Evolutionary conservation across 2,888 invertebrate species (phyloP).

Genomic region (Ichneumon xanthorius): DNA sequence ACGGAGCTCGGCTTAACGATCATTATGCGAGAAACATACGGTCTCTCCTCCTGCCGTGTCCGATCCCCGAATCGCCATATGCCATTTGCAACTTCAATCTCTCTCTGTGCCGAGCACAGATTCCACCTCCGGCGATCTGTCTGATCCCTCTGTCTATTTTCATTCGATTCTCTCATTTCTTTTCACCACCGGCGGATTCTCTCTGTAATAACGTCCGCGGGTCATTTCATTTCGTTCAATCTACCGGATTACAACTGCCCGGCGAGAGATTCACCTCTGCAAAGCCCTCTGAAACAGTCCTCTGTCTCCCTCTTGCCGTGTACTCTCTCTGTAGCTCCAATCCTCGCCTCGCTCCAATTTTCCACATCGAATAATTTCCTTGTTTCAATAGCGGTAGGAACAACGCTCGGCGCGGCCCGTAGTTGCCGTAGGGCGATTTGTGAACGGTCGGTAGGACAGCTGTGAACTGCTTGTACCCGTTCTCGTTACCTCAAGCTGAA

Average conservation of each 20-base stretch:
- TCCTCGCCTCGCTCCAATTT: slow-evolving; percentile 10
- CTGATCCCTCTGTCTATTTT: slow-evolving; percentile 31
- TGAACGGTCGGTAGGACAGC: slow-evolving; percentile 16
- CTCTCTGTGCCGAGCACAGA: slow-evolving; percentile 16
- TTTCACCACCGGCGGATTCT: slow-evolving; percentile 29
- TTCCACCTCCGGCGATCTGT: slow-evolving; percentile 34
- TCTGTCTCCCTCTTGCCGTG: not conserved
- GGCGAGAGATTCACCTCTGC: not conserved
- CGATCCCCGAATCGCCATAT: not conserved
- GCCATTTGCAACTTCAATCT: slow-evolving; percentile 47
- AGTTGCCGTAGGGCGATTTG: slow-evolving; percentile 51
- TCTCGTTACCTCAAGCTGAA: slow-evolving; percentile 9
- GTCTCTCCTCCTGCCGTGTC: not conserved
- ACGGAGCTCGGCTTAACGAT: not conserved
- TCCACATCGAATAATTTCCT: slow-evolving; percentile 54
- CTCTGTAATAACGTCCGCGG: slow-evolving; percentile 41
- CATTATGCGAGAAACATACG: not conserved
- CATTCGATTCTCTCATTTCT: slow-evolving; percentile 23
- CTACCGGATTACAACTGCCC: slow-evolving; percentile 45
- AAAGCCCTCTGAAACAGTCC: slow-evolving; percentile 9
- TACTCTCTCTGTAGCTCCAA: not conserved
- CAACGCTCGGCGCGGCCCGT: not conserved
- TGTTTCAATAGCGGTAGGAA: slow-evolving; percentile 23
- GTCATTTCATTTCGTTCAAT: slow-evolving; percentile 61
- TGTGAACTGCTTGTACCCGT: slow-evolving; percentile 3